Evolutionary conservation across 2,888 invertebrate genomes (phyloP).

Genomic region (Nysson spinosus): DNA sequence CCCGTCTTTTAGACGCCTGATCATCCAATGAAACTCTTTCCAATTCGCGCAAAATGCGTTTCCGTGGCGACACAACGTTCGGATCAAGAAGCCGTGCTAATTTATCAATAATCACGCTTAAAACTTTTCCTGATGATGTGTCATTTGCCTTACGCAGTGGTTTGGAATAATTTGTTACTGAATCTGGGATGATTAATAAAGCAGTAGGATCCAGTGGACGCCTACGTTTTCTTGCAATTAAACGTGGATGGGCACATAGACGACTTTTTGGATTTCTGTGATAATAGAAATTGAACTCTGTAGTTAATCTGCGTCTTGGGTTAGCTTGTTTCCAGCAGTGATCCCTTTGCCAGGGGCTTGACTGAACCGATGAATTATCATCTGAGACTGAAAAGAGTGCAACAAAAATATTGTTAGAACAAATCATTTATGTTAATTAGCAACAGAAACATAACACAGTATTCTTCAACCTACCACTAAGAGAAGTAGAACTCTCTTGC

Average conservation of each 20-base stretch:
- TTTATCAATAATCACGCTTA: constrained; percentile 73
- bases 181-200: constrained; percentile 58
- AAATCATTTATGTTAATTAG: constrained; percentile 10
- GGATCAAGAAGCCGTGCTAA: constrained; percentile 75
- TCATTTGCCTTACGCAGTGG: constrained; percentile 60
- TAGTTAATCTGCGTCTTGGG: constrained; percentile 86
- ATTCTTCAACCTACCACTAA: constrained; percentile 83
- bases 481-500: constrained; percentile 87
- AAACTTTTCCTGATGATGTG: constrained; percentile 64
- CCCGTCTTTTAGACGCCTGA: constrained; percentile 81
- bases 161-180: constrained; percentile 54
- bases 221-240: constrained; percentile 81
- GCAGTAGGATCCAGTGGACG: constrained; percentile 82
- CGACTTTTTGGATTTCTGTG: constrained; percentile 80
- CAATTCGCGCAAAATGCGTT: constrained; percentile 89
- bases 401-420: constrained; percentile 22
- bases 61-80: constrained; percentile 88
- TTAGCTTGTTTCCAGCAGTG: constrained; percentile 92
- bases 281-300: constrained; percentile 86
- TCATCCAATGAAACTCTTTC: constrained; percentile 87
- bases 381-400: constrained; percentile 85
- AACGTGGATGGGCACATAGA: constrained; percentile 77
- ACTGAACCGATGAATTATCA: constrained; percentile 93
- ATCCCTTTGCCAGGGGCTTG: constrained; percentile 94
- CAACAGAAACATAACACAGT: not conserved